phyloP scores from a whole-genome alignment of 2,888 invertebrate genomes.

The Xestia sexstrigata region DNA sequence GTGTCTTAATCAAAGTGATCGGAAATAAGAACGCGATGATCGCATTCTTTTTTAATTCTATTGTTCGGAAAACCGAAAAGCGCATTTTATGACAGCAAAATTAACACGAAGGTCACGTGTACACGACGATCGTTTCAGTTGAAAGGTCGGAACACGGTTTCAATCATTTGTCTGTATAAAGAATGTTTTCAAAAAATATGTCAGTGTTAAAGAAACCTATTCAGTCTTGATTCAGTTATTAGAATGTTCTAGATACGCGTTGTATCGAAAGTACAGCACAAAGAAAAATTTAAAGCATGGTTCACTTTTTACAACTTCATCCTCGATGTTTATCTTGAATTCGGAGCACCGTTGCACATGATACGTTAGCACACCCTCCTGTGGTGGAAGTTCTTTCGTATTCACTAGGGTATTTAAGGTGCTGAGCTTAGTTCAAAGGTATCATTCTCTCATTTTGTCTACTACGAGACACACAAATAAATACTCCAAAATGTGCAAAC shows the following conservation, averaged over 20 bases:
- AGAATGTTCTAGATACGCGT: too few relatives aligned
- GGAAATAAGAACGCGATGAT: not conserved
- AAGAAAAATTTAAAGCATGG: conserved; percentile 49
- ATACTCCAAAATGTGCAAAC: conserved; percentile 86
- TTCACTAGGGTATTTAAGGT: conserved; percentile 81
- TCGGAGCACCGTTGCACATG: conserved; percentile 78
- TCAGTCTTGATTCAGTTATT: not conserved
- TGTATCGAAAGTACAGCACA: fast-evolving
- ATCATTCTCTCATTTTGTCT: conserved; percentile 74
- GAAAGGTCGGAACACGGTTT: not conserved
- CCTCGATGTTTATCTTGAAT: conserved; percentile 83
- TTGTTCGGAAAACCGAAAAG: not conserved
- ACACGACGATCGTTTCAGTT: not conserved
- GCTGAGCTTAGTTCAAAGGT: conserved; percentile 63
- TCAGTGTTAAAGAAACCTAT: not conserved
- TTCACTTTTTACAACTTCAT: conserved; percentile 69
- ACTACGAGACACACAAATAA: conserved; percentile 69
- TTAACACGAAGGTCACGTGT: not conserved
- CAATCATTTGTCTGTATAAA: not conserved
- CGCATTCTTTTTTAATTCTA: not conserved
- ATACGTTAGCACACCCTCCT: conserved; percentile 80
- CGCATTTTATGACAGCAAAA: not conserved
- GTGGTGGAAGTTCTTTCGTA: conserved; percentile 78
- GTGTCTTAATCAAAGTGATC: not conserved
- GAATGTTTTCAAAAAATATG: not conserved